These are phyloP conservation scores for Teleogryllus occipitalis DNA, from an alignment of 1,140 invertebrate genomes.

Conservation along the genomic window DNA sequence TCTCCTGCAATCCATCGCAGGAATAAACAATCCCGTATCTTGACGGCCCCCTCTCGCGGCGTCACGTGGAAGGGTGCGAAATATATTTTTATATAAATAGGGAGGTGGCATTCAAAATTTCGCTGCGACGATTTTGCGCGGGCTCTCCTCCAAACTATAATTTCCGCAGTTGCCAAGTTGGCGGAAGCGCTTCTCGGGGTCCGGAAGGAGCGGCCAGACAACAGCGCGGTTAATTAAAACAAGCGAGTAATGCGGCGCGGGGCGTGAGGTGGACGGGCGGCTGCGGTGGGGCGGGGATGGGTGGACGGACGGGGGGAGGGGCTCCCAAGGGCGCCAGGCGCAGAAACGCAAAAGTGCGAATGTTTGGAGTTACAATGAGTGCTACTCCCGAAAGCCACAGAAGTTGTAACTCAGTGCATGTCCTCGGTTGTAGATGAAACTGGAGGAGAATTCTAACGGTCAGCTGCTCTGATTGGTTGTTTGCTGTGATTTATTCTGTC, in stretches of 20 bases:
- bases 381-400: no score
- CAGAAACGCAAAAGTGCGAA: not conserved
- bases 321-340: no score
- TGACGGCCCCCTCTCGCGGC: not conserved
- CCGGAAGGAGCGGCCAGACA: not conserved
- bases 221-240: not conserved
- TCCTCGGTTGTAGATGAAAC: no score
- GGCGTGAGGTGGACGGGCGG: no score
- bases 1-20: conserved; percentile 7
- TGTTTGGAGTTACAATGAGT: no score
- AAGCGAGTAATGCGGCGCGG: not conserved
- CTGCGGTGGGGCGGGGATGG: not conserved
- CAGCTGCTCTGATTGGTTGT: no score
- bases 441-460: no score
- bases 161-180: not conserved
- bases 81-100: not conserved
- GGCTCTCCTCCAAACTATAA: not conserved
- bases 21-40: conserved; percentile 1
- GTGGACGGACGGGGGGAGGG: not conserved
- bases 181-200: not conserved
- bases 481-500: no score
- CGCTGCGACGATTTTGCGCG: no score
- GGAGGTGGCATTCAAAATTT: no score
- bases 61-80: not conserved
- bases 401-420: no score